Evolutionary conservation across 1,140 invertebrate species (phyloP).

Genomic region (Acromyrmex charruanus): DNA sequence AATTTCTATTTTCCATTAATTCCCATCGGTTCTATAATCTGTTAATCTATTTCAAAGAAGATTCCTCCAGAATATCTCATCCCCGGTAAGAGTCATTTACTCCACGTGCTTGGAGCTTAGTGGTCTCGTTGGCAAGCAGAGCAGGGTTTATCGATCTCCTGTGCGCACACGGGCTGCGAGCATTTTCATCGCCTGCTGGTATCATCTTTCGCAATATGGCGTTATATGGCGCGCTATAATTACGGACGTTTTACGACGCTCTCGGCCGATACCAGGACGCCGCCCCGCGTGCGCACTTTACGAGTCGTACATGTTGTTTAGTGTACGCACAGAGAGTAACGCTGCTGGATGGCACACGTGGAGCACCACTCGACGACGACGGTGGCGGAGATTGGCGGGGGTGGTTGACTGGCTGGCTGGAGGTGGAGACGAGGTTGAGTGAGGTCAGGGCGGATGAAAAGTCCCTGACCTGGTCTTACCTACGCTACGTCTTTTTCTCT

Average conservation of each 20-base stretch:
- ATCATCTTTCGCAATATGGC: conserved; percentile 63
- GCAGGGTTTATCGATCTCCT: conserved; percentile 48
- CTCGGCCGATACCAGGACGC: conserved; percentile 30
- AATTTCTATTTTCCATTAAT: conserved; percentile 20
- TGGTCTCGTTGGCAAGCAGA: conserved; percentile 1
- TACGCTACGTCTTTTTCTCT: conserved; percentile 67
- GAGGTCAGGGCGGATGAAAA: conserved; percentile 78
- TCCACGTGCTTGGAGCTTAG: not conserved
- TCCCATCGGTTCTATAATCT: not conserved
- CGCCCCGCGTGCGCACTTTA: not conserved
- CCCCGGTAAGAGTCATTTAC: not conserved
- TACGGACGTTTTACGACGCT: conserved; percentile 57
- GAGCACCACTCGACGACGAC: conserved; percentile 12
- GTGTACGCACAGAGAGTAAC: conserved; percentile 33
- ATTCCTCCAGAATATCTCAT: not conserved
- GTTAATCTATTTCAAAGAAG: not conserved
- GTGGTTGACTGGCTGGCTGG: conserved; percentile 21
- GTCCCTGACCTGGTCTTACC: conserved; percentile 81
- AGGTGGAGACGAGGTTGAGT: conserved; percentile 69
- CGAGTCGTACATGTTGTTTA: conserved; percentile 13
- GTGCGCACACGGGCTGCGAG: not conserved
- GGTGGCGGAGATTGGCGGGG: conserved; percentile 12
- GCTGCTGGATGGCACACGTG: conserved; percentile 38
- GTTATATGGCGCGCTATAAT: conserved; percentile 55
- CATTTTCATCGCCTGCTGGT: conserved; percentile 57